Base-by-base conservation (phyloP, 2,113 vertebrate genomes). In the Dunckerocampus dactyliophorus region DNA sequence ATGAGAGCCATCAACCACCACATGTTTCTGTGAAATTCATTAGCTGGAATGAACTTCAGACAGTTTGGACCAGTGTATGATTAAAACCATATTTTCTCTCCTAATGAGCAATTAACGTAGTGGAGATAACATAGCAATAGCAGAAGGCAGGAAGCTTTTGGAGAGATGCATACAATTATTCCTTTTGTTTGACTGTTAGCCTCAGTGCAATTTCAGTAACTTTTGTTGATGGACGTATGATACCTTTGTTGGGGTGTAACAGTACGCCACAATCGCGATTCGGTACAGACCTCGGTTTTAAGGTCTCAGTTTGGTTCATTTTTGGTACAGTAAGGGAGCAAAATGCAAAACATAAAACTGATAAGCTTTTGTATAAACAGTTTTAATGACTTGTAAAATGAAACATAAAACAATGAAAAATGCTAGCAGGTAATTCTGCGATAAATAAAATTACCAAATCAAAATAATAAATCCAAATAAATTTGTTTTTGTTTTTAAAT, bases 31-130 rank as follows among this genome's bases (percentile, higher is more conserved):
- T 71, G 63, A 79, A 72, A 74, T 70, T 71, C 76, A 76, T 82
- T 69, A 69, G 76, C 66, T 60, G 43, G 81, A 85, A 87, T 83
- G 80, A 83, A 82, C 65, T 79, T 85, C 62, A 78, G 50, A 67
- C 60, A 65, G 69, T 72, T 74, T 21, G 57, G 54, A 71, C 69
- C 12, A 8, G 31, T 59, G 55, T 51, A 74, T 31, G 61, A 85
- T 86, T 86, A 85, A 82, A 86, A 81, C 72, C 59, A 72, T 59
- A 75, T 82, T 75, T 76, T 78, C 56, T 57, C 52, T 79, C 66
- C 73, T 86, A 81, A 85, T 79, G 69, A 82, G 72, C 85, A 79
- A 87, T 86, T 86, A 88, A 79, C 59, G 72, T 48, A 62, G 59
- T 45, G 4, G 34, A 70, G 74, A 77, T 69, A 76, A 74, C 57